Evolutionary conservation across 2,113 vertebrate species (phyloP).

Genomic region (Arenaria interpres): DNA sequence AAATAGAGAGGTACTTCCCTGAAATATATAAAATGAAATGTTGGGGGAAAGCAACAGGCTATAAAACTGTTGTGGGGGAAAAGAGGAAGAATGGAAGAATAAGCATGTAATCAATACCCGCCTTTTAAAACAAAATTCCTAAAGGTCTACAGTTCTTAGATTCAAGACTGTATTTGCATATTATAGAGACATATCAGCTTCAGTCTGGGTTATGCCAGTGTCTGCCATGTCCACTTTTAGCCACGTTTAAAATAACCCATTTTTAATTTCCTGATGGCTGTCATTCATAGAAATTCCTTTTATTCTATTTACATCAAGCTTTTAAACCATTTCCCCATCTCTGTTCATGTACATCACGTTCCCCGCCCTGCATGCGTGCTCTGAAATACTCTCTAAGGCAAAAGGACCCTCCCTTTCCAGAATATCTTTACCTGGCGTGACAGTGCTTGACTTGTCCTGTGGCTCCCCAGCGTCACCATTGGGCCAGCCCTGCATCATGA

Average conservation of each 20-base stretch:
- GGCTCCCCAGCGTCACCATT: fast-evolving
- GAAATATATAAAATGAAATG: neutral
- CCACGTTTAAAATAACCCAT: neutral
- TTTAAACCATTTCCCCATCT: neutral
- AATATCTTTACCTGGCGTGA: neutral
- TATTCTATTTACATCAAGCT: fast-evolving
- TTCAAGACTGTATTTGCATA: neutral
- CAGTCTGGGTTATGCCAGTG: neutral
- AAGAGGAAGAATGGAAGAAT: neutral
- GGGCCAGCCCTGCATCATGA: fast-evolving
- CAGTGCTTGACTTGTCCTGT: fast-evolving
- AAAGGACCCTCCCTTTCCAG: neutral
- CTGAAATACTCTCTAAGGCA: neutral
- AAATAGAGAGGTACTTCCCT: neutral
- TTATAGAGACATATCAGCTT: neutral
- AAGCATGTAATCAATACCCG: neutral
- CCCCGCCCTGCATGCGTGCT: fast-evolving
- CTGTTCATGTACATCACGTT: neutral
- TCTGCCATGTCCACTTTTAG: neutral
- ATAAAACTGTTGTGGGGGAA: fast-evolving
- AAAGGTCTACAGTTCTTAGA: neutral
- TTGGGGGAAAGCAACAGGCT: neutral
- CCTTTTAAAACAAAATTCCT: neutral
- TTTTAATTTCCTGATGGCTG: neutral
- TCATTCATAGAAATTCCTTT: neutral